Base-by-base conservation (phyloP, 1,140 invertebrate species). In the Capitella teleta region DNA sequence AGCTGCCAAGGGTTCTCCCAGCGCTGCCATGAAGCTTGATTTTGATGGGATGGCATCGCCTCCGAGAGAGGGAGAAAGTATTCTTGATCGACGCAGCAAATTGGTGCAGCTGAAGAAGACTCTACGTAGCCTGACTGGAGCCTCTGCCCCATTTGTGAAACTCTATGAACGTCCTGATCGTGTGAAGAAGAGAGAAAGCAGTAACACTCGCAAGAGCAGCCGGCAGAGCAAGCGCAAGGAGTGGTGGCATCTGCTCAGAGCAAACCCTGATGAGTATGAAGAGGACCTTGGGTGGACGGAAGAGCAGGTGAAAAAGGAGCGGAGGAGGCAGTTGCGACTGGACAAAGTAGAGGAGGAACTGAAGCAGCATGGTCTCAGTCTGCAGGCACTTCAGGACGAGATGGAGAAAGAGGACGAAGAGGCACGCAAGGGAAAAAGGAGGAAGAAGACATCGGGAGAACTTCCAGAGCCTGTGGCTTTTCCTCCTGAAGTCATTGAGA, bases 191-290 rank as follows among this genome's bases (percentile, higher is more conserved):
- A 19, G 38, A 40, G 8, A 12, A 19, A 40, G 10, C 38, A n/a
- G n/a, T 1, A n/a, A 16, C 36, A 12, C 36, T 21, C 5, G 5
- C 36, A 38, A 37, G 14, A 49, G 47, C 19, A 23, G 34, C 4
- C 30, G 47, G 6, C 47, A 49, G 19, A 21, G 21, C 36, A 38
- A 38, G 19, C 30, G 47, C 5, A 37, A 38, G 34, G 23, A 16
- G 30, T 49, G 47, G 47, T 25, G 47, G n/a, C 47, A 49, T 18
- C 32, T 49, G n/a, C 47, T 49, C 14, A 32, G 47, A 14, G 47
- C 47, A 0, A 28, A 19, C 2, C 47, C 47, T 5, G 47, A 49
- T n/a, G 47, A 49, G 30, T 49, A 21, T 10, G 26, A 32, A 2
- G 28, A 24, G 5, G 42, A 44, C 42, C 21, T 26, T 10, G 19